These are phyloP conservation scores for Diglossa brunneiventris DNA, from an alignment of 2,113 vertebrate genomes.

Conservation along the genomic window DNA sequence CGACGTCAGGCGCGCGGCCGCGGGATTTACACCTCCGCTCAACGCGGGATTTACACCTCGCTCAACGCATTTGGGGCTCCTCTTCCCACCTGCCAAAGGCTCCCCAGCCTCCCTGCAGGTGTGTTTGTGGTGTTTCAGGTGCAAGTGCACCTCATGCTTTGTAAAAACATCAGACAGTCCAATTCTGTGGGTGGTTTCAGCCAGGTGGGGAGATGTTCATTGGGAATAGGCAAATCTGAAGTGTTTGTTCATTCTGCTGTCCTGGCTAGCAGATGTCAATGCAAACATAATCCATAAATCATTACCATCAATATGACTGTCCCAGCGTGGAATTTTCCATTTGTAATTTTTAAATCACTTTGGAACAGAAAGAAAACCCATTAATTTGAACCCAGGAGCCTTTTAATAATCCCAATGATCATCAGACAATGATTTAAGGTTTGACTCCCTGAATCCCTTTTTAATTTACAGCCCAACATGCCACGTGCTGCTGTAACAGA, in stretches of 20 bases:
- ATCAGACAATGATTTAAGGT: background rate
- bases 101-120: background rate
- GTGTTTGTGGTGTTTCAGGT: background rate
- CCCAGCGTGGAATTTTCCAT: background rate
- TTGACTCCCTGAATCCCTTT: background rate
- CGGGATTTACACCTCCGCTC: conserved; percentile 32
- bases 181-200: background rate
- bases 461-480: background rate
- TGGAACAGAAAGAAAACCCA: background rate
- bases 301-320: background rate
- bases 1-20: background rate
- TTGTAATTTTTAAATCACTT: background rate
- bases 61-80: background rate
- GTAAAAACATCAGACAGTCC: background rate
- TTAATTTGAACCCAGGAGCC: background rate
- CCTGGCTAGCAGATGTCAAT: background rate
- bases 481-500: background rate
- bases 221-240: background rate
- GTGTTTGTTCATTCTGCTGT: background rate
- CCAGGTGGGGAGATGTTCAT: background rate
- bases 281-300: background rate
- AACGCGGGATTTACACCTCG: conserved; percentile 35
- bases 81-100: background rate
- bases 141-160: fast-evolving
- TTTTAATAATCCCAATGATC: background rate